Base-by-base conservation (phyloP, 2,113 vertebrate species). In the Rhagologus leucostigma region DNA sequence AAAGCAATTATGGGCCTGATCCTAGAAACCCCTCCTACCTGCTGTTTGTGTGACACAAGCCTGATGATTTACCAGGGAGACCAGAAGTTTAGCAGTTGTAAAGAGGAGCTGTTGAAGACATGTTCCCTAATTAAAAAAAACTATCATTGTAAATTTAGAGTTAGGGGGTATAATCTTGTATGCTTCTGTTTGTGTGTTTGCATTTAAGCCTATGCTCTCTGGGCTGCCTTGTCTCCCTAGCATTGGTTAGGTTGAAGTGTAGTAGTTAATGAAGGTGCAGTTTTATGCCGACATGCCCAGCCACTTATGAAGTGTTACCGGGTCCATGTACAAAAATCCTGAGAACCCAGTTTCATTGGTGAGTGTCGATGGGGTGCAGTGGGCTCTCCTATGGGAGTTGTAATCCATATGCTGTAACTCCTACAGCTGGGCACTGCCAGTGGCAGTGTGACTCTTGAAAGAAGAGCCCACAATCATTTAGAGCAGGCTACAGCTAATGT, bases 261-360 rank as follows among this genome's bases (percentile, higher is more conserved):
- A 49, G 35, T 52, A 49, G 35, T 52, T 79, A 32, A 39, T 16
- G 57, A 76, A 65, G 15, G 41, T 56, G 44, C 10, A 32, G 37
- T 60, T 89, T 65, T 83, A 50, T 32, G 20, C 50, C n/a, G 24
- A 52, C 3, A 11, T 14, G 17, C 16, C 49, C 32, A 35, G 16
- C 55, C 50, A 6, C 32, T 6, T 57, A 15, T 0, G 0, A 14
- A 42, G 27, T n/a, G 33, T 78, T 42, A 42, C 2, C 2, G 8
- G 15, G 21, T 62, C n/a, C 10, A 2, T 10, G 11, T 56, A 16
- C 7, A 64, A n/a, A 35, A 37, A 4, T 23, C 32, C 9, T 0
- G 20, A 73, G 62, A 85, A 63, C 6, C 8, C 5, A 3, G 6
- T 86, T 86, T 60, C 19, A 10, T 49, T 57, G 42, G 41, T 16